phyloP scores from a whole-genome alignment of 2,888 invertebrate species.

The Apeira syringaria region DNA sequence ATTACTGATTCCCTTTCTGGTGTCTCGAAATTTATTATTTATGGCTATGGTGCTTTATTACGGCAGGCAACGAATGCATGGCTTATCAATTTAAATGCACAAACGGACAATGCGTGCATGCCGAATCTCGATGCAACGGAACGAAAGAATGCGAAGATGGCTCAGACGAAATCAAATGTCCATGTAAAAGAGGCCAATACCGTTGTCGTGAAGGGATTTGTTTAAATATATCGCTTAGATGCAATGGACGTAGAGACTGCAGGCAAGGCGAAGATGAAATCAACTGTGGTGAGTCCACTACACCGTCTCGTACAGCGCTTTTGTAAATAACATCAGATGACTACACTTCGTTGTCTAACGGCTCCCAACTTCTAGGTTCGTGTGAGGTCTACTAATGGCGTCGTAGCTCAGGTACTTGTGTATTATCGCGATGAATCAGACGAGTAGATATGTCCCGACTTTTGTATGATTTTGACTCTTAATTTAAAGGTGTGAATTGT shows the following conservation, averaged over 20 bases:
- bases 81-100: conserved; percentile 85
- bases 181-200: conserved; percentile 77
- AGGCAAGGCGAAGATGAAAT: conserved; percentile 84
- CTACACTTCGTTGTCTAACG: not conserved
- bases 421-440: not conserved
- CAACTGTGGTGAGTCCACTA: conserved; percentile 69
- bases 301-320: conserved; percentile 12
- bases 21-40: conserved; percentile 34
- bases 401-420: not conserved
- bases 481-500: not conserved
- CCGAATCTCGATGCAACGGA: conserved; percentile 79
- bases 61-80: conserved; percentile 78
- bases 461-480: not conserved
- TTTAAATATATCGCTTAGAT: conserved; percentile 84
- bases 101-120: conserved; percentile 84
- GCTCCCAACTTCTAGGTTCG: not conserved
- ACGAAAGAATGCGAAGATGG: conserved; percentile 77
- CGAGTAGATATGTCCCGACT: not conserved
- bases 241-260: conserved; percentile 86
- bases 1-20: conserved; percentile 33
- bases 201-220: conserved; percentile 86
- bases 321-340: conserved; percentile 25
- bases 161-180: conserved; percentile 69
- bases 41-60: conserved; percentile 69
- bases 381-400: not conserved